A percentile compares a stretch with the other conserved stretches of the same genome.
Evolutionary conservation across 2,888 invertebrate genomes (phyloP).

Genomic region (Drosophila fungiperda): DNA sequence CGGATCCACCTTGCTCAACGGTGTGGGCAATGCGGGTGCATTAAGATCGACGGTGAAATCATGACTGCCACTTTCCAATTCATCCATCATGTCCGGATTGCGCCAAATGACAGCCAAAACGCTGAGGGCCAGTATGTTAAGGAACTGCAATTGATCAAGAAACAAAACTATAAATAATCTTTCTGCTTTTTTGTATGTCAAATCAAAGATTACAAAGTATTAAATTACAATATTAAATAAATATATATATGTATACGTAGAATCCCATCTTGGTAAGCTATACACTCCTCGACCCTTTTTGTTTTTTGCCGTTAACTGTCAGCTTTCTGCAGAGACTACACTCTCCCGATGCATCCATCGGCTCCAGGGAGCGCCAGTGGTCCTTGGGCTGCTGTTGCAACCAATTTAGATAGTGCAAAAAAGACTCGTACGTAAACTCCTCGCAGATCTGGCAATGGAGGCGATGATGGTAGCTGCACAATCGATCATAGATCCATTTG

Average conservation of each 20-base stretch:
- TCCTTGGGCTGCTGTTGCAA: slow-evolving; percentile 74
- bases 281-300: background rate
- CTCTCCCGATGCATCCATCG: slow-evolving; percentile 13
- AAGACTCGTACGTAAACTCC: slow-evolving; percentile 75
- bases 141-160: slow-evolving; percentile 86
- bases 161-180: background rate
- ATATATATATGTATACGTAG: slow-evolving; percentile 2
- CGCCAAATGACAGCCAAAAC: slow-evolving; percentile 91
- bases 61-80: slow-evolving; percentile 85
- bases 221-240: background rate
- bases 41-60: slow-evolving; percentile 85
- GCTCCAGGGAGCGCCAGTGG: slow-evolving; percentile 77
- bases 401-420: slow-evolving; percentile 78
- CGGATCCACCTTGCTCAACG: slow-evolving; percentile 89
- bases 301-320: background rate
- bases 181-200: background rate
- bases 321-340: slow-evolving; percentile 39
- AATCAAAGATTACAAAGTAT: background rate
- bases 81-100: slow-evolving; percentile 89
- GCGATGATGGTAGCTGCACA: slow-evolving; percentile 79
- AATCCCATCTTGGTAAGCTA: background rate
- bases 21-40: slow-evolving; percentile 88
- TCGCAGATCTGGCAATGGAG: slow-evolving; percentile 76
- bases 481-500: slow-evolving; percentile 89
- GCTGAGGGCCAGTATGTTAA: slow-evolving; percentile 91